These are phyloP conservation scores for Psilopogon haemacephalus DNA, from an alignment of 2,113 vertebrate genomes.

Conservation along the genomic window DNA sequence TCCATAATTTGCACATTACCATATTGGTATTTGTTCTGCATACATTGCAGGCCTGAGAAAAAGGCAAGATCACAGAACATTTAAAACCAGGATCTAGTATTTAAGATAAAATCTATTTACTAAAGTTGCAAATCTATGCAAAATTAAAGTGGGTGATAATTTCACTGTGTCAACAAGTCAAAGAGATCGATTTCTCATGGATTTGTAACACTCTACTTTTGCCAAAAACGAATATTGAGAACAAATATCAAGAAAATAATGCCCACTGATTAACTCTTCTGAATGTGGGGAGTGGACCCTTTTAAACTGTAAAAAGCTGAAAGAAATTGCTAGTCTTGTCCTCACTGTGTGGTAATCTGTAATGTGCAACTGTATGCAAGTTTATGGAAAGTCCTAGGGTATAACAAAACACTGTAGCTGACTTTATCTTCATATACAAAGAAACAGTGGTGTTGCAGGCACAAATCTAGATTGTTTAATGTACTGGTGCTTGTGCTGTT, in stretches of 20 bases:
- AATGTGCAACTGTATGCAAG: not conserved
- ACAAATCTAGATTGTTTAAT: not conserved
- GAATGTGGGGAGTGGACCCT: not conserved
- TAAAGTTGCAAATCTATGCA: not conserved
- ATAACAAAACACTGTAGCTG: not conserved
- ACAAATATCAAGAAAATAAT: not conserved
- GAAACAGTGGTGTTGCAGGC: not conserved
- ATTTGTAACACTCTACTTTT: not conserved
- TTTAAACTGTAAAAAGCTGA: not conserved
- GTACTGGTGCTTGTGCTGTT: not conserved
- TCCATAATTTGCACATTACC: not conserved
- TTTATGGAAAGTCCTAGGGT: not conserved
- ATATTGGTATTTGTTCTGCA: not conserved
- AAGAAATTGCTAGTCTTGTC: not conserved
- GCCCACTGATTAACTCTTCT: not conserved
- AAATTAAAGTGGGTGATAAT: not conserved
- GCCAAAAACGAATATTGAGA: not conserved
- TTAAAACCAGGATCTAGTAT: not conserved
- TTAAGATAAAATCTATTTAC: not conserved
- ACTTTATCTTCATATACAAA: not conserved
- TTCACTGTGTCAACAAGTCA: not conserved
- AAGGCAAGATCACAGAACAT: not conserved
- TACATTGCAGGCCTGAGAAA: not conserved
- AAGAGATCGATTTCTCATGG: not conserved
- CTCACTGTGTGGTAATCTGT: not conserved